Base-by-base conservation (phyloP, 2,888 invertebrate genomes). In the Hypomecis atomaria region DNA sequence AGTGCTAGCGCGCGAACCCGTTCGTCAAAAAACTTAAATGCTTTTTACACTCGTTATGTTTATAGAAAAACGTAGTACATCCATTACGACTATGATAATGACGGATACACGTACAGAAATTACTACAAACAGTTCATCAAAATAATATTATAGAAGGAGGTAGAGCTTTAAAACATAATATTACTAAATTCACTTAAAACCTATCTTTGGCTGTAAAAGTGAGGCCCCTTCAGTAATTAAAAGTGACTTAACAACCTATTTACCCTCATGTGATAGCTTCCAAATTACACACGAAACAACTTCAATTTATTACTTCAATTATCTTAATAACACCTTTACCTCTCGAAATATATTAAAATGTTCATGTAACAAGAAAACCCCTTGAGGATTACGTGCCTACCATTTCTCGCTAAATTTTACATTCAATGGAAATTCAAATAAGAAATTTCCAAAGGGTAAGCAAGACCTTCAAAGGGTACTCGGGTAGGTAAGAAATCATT, bases 401-500 rank as follows among this genome's bases (percentile, higher is more conserved):
- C 34, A 10, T 34, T 53, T 42, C 42, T 55, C 13, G 0, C n/a
- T 62, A 47, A 40, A 42, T 57, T 63, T 55, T 62, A 55, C 50
- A 62, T 57, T 59, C 13, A 52, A 62, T 38, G 11, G 38, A 40
- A 57, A 50, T 64, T 55, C 40, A 8, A 8, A 11, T 48, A 40
- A 9, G 52, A 57, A 49, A 54, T 50, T 48, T 42, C 23, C 52
- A 40, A 64, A 55, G 44, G 40, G 50, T 55, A 59, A 34, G 54
- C 38, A 50, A 40, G 42, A 53, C 67, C 60, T 49, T 65, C 47
- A 59, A 58, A 69, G 63, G 63, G 58, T 59, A 33, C 33, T 40
- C 40, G n/a, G 40, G 55, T 58, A 63, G 53, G 52, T 40, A 66
- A 63, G 58, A 52, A 73, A 72, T 71, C 71, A 69, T 73, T 74